Evolutionary conservation across 2,888 invertebrate species (phyloP).

Genomic region (Dorcus hopei): DNA sequence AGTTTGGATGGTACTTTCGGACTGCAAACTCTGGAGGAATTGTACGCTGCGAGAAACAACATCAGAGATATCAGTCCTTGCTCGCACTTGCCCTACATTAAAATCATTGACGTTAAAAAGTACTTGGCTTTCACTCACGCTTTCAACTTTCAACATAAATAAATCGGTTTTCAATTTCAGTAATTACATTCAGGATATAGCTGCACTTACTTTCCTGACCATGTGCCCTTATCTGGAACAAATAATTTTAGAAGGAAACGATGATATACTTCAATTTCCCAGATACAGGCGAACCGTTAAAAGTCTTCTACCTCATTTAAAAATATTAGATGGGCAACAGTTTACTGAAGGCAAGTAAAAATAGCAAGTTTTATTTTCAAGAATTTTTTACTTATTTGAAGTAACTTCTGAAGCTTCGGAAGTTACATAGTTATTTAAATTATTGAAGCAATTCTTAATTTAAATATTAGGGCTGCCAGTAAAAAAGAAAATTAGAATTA

Average conservation of each 20-base stretch:
- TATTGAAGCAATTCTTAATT: too few relatives aligned
- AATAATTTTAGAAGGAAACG: conserved; percentile 48
- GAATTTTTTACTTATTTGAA: too few relatives aligned
- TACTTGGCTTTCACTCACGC: conserved; percentile 22
- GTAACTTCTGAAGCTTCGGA: too few relatives aligned
- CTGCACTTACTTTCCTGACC: conserved; percentile 40
- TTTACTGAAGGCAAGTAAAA: conserved; percentile 17
- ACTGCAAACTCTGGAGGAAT: conserved; percentile 57
- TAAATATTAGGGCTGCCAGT: too few relatives aligned
- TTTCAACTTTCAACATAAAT: not conserved
- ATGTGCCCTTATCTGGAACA: conserved; percentile 42
- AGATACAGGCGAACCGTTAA: conserved; percentile 26
- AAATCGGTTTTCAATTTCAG: conserved; percentile 31
- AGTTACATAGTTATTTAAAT: too few relatives aligned
- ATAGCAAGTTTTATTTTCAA: too few relatives aligned
- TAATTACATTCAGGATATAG: conserved; percentile 40
- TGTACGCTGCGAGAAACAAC: conserved; percentile 62
- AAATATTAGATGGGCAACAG: conserved; percentile 44
- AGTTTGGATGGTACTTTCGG: conserved; percentile 68
- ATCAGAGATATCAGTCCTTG: conserved; percentile 62
- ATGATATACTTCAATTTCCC: conserved; percentile 22
- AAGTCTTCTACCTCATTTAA: conserved; percentile 41
- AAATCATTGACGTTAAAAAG: conserved; percentile 49
- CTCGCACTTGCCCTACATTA: conserved; percentile 53
- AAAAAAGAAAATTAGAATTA: too few relatives aligned